Conservation (phyloP, 2,888 invertebrate genomes). For the Aelia acuminata region DNA sequence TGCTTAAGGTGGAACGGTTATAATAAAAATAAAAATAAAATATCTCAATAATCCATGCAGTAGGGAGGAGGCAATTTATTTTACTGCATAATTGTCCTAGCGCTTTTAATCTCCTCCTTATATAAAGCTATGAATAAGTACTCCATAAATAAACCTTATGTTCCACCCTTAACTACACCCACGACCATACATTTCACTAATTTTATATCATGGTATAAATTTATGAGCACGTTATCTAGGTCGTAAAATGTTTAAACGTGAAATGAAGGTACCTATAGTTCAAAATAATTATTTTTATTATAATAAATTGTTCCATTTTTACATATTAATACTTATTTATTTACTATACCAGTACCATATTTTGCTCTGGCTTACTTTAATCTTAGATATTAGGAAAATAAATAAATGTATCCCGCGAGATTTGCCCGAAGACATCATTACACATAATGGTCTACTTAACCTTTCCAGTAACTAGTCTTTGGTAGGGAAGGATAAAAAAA, state of each 20-base stretch:
- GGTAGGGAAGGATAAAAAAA: too few species aligned
- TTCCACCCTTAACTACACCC: constrained; percentile 8
- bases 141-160: constrained; percentile 14
- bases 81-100: constrained; percentile 12
- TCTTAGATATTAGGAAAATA: too few species aligned
- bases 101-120: constrained; percentile 21
- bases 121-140: constrained; percentile 31
- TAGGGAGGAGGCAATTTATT: neutral
- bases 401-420: too few species aligned
- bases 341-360: too few species aligned
- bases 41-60: constrained; percentile 1
- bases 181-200: neutral
- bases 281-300: too few species aligned
- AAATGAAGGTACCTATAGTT: neutral
- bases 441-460: too few species aligned
- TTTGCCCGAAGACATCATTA: too few species aligned
- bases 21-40: neutral
- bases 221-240: neutral
- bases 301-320: too few species aligned
- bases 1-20: neutral
- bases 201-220: constrained; percentile 11
- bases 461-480: too few species aligned
- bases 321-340: too few species aligned
- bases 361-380: too few species aligned
- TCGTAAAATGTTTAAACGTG: neutral